A percentile compares a stretch with the other conserved stretches of the same genome.
phyloP scores from a whole-genome alignment of 2,888 invertebrate genomes.

The Amitus sp. region DNA sequence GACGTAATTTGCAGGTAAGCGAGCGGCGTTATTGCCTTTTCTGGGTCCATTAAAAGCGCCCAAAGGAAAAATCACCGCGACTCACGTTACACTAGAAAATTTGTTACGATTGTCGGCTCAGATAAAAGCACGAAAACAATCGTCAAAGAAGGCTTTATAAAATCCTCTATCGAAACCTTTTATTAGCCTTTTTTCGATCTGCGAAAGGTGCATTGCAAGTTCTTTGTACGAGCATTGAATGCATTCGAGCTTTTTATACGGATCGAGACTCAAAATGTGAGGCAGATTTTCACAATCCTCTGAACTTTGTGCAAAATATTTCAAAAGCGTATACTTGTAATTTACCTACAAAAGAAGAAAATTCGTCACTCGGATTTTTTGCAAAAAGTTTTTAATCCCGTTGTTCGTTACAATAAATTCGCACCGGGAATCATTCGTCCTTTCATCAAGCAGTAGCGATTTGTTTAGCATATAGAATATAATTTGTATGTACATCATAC shows the following conservation, averaged over 20 bases:
- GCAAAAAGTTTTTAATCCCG: not conserved
- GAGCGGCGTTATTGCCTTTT: not conserved
- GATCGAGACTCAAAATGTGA: conserved; percentile 13
- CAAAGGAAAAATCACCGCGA: not conserved
- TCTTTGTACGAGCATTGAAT: conserved; percentile 15
- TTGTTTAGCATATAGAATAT: conserved; percentile 34
- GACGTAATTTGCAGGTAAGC: not conserved
- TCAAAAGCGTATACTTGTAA: too few species aligned
- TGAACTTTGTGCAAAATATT: too few species aligned
- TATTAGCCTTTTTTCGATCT: not conserved
- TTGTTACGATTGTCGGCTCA: not conserved
- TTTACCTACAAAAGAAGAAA: not conserved
- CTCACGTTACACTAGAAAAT: too few species aligned
- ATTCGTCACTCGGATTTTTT: not conserved
- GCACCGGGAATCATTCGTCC: conserved; percentile 13
- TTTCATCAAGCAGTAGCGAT: conserved; percentile 32
- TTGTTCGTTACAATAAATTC: not conserved
- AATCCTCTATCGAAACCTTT: not conserved
- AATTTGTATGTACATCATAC: conserved; percentile 33
- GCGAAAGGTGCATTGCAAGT: conserved; percentile 8
- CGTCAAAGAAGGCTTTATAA: not conserved
- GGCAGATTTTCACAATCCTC: too few species aligned
- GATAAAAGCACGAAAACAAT: not conserved
- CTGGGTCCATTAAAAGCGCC: not conserved
- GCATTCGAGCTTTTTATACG: conserved; percentile 20